Conservation (phyloP, 2,113 vertebrate genomes). For the Entelurus aequoreus region DNA sequence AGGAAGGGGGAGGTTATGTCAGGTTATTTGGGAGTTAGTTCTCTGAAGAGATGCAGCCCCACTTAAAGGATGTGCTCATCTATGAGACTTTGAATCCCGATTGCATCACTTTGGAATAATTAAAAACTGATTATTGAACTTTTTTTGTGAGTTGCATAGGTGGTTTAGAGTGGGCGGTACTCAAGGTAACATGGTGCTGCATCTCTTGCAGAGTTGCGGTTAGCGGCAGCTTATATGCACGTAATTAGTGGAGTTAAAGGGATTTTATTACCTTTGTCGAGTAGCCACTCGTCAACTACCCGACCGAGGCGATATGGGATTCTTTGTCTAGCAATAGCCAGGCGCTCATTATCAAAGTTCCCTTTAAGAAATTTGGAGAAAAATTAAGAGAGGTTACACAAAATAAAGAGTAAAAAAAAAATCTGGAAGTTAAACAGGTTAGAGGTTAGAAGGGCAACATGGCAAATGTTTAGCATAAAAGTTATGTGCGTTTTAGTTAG, state of each 20-base stretch:
- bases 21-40: slow-evolving; percentile 75
- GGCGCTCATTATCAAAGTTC: slow-evolving; percentile 97
- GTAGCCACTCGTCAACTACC: slow-evolving; percentile 99
- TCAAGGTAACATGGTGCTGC: slow-evolving; percentile 63
- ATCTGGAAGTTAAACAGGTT: slow-evolving; percentile 81
- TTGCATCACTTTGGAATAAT: slow-evolving; percentile 3
- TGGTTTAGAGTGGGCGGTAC: slow-evolving; percentile 14
- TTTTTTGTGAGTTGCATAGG: neutral
- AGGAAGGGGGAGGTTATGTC: slow-evolving; percentile 79
- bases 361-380: slow-evolving; percentile 94
- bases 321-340: slow-evolving; percentile 99
- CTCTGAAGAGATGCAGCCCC: slow-evolving; percentile 75
- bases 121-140: neutral
- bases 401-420: slow-evolving; percentile 12
- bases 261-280: slow-evolving; percentile 98
- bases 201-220: slow-evolving; percentile 78
- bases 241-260: slow-evolving; percentile 81
- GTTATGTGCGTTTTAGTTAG: slow-evolving; percentile 66
- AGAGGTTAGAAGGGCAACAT: slow-evolving; percentile 77
- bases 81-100: neutral
- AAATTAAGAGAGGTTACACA: slow-evolving; percentile 78
- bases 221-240: slow-evolving; percentile 73
- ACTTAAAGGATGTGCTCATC: slow-evolving; percentile 42
- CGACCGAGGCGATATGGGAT: slow-evolving; percentile 98
- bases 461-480: slow-evolving; percentile 67